Evolutionary conservation across 2,113 vertebrate genomes (phyloP).

Genomic region (Carollia perspicillata): DNA sequence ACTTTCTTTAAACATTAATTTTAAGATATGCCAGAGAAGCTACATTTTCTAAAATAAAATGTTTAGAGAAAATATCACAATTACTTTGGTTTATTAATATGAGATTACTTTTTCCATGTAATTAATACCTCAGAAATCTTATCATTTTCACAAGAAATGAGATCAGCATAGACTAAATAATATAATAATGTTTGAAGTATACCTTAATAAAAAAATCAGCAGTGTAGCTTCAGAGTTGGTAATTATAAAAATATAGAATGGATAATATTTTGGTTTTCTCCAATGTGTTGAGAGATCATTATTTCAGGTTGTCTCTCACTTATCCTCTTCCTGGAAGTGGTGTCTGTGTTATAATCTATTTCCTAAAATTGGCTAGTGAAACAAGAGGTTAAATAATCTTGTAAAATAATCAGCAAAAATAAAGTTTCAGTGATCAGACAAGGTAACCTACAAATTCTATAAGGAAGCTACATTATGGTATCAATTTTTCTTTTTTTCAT

Average conservation of each 20-base stretch:
- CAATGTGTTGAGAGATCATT: neutral
- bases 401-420: neutral
- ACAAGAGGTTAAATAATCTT: neutral
- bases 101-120: neutral
- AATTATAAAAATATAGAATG: neutral
- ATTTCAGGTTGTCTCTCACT: neutral
- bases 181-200: neutral
- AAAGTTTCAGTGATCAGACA: neutral
- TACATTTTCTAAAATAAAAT: neutral
- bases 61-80: neutral
- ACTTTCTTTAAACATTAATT: neutral
- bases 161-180: neutral
- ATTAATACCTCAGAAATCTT: neutral
- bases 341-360: neutral
- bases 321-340: neutral
- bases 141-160: neutral
- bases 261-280: neutral
- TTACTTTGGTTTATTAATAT: neutral
- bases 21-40: neutral
- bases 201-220: neutral
- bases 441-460: neutral
- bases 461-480: no score
- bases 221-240: no score
- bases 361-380: neutral
- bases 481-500: neutral